Evolutionary conservation across 2,797 vertebrate genomes (phyloP).

Genomic region (Cirrhinus molitorella): DNA sequence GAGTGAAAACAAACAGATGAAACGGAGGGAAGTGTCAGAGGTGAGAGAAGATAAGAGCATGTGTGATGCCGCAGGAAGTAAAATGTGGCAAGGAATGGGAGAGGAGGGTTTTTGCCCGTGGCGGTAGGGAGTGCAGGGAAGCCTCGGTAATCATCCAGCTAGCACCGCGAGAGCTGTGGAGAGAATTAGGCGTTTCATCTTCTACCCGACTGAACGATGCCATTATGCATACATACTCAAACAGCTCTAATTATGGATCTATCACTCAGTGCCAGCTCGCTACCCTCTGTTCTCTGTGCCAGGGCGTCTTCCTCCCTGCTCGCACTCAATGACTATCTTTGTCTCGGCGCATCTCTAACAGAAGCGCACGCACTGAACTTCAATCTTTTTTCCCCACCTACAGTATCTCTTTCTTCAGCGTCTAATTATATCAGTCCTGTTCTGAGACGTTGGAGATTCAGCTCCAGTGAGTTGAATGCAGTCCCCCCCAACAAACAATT

Average conservation of each 20-base stretch:
- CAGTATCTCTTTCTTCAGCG: conserved; percentile 43
- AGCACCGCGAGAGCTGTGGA: conserved; percentile 45
- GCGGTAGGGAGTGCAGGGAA: conserved; percentile 46
- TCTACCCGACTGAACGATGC: conserved; percentile 42
- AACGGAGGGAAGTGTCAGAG: background rate
- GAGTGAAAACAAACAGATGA: conserved; percentile 33
- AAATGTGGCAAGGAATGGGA: conserved; percentile 13
- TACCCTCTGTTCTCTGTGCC: conserved; percentile 50
- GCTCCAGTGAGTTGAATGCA: conserved; percentile 4
- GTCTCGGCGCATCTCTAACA: conserved; percentile 28
- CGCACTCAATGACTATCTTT: conserved; percentile 41
- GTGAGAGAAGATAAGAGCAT: conserved; percentile 21
- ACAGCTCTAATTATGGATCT: conserved; percentile 64
- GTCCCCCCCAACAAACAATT: conserved; percentile 39
- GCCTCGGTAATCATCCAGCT: conserved; percentile 46
- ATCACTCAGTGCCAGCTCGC: conserved; percentile 55
- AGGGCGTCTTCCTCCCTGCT: conserved; percentile 44
- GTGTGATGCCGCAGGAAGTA: background rate
- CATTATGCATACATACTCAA: conserved; percentile 48
- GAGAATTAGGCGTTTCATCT: conserved; percentile 54
- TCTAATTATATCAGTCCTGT: conserved; percentile 49
- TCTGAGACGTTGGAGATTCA: conserved; percentile 4
- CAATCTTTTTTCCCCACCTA: conserved; percentile 37
- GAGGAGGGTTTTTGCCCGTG: conserved; percentile 42
- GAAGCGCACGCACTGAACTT: conserved; percentile 14